Base-by-base conservation (phyloP, 2,888 invertebrate genomes). In the Tenthredo livida region DNA sequence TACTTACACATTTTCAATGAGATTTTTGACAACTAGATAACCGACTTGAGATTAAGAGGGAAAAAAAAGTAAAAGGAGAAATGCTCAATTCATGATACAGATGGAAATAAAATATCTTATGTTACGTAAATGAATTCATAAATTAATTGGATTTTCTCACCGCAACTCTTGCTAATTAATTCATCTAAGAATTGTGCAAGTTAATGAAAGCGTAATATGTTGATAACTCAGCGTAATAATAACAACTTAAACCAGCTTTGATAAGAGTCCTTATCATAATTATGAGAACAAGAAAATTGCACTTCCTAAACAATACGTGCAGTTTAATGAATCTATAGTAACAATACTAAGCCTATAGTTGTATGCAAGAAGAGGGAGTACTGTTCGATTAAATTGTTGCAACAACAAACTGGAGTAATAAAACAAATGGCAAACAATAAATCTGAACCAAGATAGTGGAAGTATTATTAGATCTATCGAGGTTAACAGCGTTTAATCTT, bases 391-490 rank as follows among this genome's bases (percentile, higher is more conserved):
- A 77, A 33, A 17, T 50, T 50, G 33, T 47, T 40, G 21, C 37
- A 80, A 25, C 33, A 61, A 61, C n/a, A 40, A 61, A 21, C 43
- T 2, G 29, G 25, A 75, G 25, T 21, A 65, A 65, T 65, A 33
- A 33, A 33, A 65, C 29, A 33, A 33, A 33, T n/a, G 21, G n/a
- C n/a, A 77, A 10, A 40, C n/a, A 21, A 80, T 61, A 61, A 80
- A 37, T 61, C 61, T 40, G 37, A 67, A 47, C 43, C 65, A 70
- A 83, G 67, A n/a, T 83, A 70, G 83, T 50, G 83, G 80, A 40
- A 80, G 47, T 83, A 83, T 83, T 83, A 83, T 83, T 83, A 83
- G 83, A 33, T 29, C 21, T 47, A 15, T 83, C 83, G 47, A 83
- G 83, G 83, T 67, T 83, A 83, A 70, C 70, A 70, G 47, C 70